Percentiles rank a stretch among this genome's conserved stretches.
phyloP scores from a whole-genome alignment of 2,113 vertebrate species.

The human (Homo sapiens) region GRCh38 chr3:171953501-171954000 shows the following conservation, averaged over 20 bases:
- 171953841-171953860: not conserved
- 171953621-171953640: not conserved
- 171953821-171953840: constrained; percentile 1
- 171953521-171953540: not conserved
- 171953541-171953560: not conserved
- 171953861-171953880: not conserved
- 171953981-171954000: not conserved
- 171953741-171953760: not conserved
- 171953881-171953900: not conserved
- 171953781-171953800: not conserved
- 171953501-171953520: not conserved
- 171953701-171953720: not conserved
- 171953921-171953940: not conserved
- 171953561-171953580: not conserved
- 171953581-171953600: not conserved
- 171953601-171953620: not conserved
- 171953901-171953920: not conserved
- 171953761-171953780: not conserved
- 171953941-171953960: not conserved
- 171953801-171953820: not conserved
- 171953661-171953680: not conserved
- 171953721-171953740: not conserved
- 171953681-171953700: not conserved
- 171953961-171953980: not conserved
- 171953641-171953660: not conserved